phyloP scores from a whole-genome alignment of 2,888 invertebrate species.

The Lithophane semibrunnea region DNA sequence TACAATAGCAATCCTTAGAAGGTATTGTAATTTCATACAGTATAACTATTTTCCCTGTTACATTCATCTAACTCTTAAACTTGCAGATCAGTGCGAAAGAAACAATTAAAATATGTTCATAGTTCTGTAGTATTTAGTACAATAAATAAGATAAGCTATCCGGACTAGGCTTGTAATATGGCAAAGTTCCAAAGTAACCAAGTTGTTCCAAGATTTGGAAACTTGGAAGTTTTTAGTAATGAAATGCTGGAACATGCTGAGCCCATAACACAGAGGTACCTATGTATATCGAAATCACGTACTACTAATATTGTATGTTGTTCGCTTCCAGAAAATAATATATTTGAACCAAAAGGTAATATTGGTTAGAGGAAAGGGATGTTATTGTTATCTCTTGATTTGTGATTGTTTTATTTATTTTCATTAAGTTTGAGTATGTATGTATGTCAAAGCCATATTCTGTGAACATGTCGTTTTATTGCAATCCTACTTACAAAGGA shows the following conservation, averaged over 20 bases:
- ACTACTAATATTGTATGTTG: constrained; percentile 87
- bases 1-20: background rate
- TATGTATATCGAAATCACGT: constrained; percentile 95
- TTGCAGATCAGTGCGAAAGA: constrained; percentile 8
- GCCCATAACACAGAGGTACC: constrained; percentile 95
- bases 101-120: constrained; percentile 49
- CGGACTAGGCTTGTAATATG: constrained; percentile 36
- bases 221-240: constrained; percentile 49
- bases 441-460: background rate
- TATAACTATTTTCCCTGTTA: background rate
- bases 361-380: background rate
- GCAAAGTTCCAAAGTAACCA: constrained; percentile 37
- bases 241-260: constrained; percentile 90
- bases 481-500: background rate
- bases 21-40: background rate
- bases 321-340: background rate
- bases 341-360: constrained; percentile 23
- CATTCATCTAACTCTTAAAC: constrained; percentile 2
- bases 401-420: constrained; percentile 15
- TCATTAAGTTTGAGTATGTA: background rate
- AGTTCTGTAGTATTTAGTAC: constrained; percentile 17
- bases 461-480: background rate
- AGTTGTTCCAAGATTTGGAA: constrained; percentile 45
- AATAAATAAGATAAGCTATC: constrained; percentile 59
- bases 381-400: constrained; percentile 13